These are phyloP conservation scores for Chascanopsetta lugubris DNA, from an alignment of 2,113 vertebrate genomes.

Conservation along the genomic window DNA sequence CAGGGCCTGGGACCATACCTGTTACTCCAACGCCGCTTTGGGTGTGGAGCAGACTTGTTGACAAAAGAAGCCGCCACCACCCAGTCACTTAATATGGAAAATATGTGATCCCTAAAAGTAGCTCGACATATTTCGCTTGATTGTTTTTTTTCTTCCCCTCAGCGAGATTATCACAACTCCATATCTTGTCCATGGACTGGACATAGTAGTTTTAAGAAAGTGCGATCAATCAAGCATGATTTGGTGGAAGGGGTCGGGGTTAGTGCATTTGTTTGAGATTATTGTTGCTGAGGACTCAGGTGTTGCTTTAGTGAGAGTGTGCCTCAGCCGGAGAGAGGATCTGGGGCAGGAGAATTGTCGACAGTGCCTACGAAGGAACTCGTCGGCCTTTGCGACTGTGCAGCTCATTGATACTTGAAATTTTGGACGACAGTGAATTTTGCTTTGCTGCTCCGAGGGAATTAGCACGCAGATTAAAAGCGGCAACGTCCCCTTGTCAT, in stretches of 20 bases:
- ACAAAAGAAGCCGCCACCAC: constrained; percentile 65
- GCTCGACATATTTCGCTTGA: neutral
- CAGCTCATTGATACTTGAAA: neutral
- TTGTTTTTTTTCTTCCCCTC: neutral
- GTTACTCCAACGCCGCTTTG: constrained; percentile 42
- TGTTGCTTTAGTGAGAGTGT: neutral
- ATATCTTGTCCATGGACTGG: neutral
- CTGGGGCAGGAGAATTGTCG: neutral
- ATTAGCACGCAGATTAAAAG: neutral
- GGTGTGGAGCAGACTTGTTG: constrained; percentile 55
- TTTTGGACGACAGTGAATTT: neutral
- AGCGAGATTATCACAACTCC: neutral
- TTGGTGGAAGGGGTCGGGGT: neutral
- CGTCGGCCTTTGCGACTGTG: neutral
- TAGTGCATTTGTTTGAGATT: neutral
- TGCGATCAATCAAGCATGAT: neutral
- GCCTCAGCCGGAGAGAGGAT: neutral
- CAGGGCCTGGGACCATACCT: constrained; percentile 42
- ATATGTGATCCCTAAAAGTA: constrained; percentile 38
- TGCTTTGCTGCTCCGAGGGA: neutral
- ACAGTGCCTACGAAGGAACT: neutral
- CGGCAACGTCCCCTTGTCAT: no score
- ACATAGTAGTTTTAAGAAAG: no score
- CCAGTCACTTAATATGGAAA: constrained; percentile 58
- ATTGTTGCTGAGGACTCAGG: neutral